These are phyloP conservation scores for Indicator indicator DNA, from an alignment of 2,113 vertebrate species.

Conservation along the genomic window DNA sequence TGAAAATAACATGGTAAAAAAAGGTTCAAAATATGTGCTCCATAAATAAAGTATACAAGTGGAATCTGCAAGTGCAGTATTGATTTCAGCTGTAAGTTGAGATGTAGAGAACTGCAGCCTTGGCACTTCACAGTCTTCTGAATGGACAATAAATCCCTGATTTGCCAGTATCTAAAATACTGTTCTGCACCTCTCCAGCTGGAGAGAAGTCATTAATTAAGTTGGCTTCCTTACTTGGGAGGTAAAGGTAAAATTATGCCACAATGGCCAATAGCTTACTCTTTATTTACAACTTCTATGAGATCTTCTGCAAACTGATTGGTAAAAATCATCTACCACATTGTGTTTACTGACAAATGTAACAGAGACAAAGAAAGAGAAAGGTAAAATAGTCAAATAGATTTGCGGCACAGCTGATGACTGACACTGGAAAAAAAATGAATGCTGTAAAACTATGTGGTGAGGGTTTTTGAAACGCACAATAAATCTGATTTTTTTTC, in stretches of 20 bases:
- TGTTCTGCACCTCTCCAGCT: background rate
- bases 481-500: background rate
- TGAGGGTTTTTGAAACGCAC: background rate
- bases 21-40: conserved; percentile 22
- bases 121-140: conserved; percentile 17
- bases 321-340: background rate
- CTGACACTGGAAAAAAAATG: background rate
- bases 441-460: background rate
- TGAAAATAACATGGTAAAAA: background rate
- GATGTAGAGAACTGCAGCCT: conserved; percentile 45
- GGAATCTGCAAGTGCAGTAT: conserved; percentile 19
- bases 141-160: conserved; percentile 47
- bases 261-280: background rate
- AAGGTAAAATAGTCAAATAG: background rate
- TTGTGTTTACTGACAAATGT: background rate
- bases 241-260: background rate
- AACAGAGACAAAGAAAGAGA: background rate
- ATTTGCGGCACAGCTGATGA: background rate
- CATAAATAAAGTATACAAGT: conserved; percentile 65
- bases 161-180: conserved; percentile 6
- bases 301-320: background rate
- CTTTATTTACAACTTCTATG: conserved; percentile 3
- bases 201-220: conserved; percentile 43
- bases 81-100: conserved; percentile 60
- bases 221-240: background rate